Evolutionary conservation across 1,140 invertebrate species (phyloP).

Genomic region (Drosophila arawakana): DNA sequence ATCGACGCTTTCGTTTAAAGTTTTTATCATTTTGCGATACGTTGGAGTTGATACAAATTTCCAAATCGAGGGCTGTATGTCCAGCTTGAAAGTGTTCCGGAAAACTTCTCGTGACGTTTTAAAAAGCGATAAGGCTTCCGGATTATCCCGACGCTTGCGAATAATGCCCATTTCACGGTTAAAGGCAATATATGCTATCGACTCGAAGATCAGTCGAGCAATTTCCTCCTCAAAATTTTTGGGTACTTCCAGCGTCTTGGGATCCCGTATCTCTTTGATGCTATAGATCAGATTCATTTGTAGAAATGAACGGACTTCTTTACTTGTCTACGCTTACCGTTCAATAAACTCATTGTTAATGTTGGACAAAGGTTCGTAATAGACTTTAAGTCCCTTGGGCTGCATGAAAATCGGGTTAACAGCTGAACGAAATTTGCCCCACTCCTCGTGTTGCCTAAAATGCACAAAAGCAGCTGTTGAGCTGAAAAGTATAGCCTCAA

Average conservation of each 20-base stretch:
- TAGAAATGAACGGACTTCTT: background rate
- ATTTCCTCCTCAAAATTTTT: conserved; percentile 47
- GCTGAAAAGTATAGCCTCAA: background rate
- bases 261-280: conserved; percentile 63
- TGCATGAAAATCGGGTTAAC: conserved; percentile 76
- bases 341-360: conserved; percentile 75
- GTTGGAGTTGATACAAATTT: conserved; percentile 86
- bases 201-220: conserved; percentile 44
- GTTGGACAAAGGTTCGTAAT: conserved; percentile 60
- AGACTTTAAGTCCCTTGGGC: conserved; percentile 55
- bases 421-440: conserved; percentile 57
- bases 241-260: conserved; percentile 48
- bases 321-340: conserved; percentile 39
- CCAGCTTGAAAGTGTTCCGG: conserved; percentile 83
- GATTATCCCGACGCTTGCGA: conserved; percentile 43
- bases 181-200: conserved; percentile 39
- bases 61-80: conserved; percentile 88
- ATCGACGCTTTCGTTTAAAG: conserved; percentile 67
- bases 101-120: conserved; percentile 24
- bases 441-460: conserved; percentile 52
- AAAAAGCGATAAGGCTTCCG: conserved; percentile 33
- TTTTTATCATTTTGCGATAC: conserved; percentile 86
- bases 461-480: background rate
- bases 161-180: conserved; percentile 56
- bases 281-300: conserved; percentile 58